These are phyloP conservation scores for Epinotia demarniana DNA, from an alignment of 2,888 invertebrate species.

Conservation along the genomic window DNA sequence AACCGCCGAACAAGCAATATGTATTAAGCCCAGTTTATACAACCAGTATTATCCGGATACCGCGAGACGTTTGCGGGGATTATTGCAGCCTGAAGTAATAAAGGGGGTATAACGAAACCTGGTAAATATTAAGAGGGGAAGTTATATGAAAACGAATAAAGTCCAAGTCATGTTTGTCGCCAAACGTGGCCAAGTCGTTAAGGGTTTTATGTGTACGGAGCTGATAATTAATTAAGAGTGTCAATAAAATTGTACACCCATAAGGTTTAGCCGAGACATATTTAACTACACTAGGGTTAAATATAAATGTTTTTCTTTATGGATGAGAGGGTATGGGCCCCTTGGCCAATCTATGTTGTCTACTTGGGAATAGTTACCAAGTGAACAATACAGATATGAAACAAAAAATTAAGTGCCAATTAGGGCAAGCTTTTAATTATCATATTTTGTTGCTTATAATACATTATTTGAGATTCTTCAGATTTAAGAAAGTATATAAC, in stretches of 20 bases:
- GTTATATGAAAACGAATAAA: constrained; percentile 66
- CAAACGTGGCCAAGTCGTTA: constrained; percentile 58
- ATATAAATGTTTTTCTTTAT: background rate
- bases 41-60: constrained; percentile 64
- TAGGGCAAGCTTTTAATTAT: too few species aligned
- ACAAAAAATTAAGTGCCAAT: too few species aligned
- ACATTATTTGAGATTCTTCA: too few species aligned
- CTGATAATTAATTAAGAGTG: constrained; percentile 25
- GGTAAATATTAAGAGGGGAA: constrained; percentile 77
- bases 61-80: constrained; percentile 63
- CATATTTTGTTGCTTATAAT: too few species aligned
- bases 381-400: too few species aligned
- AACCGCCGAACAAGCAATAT: constrained; percentile 54
- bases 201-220: constrained; percentile 27
- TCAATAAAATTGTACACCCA: constrained; percentile 1
- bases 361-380: too few species aligned
- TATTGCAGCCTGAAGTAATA: constrained; percentile 76
- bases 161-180: constrained; percentile 66
- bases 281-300: background rate
- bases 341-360: too few species aligned
- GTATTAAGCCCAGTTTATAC: constrained; percentile 61
- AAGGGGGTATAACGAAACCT: constrained; percentile 76
- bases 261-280: background rate
- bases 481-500: too few species aligned
- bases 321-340: too few species aligned